Evolutionary conservation across 2,888 invertebrate genomes (phyloP).

Genomic region (Oscheius sp.): DNA sequence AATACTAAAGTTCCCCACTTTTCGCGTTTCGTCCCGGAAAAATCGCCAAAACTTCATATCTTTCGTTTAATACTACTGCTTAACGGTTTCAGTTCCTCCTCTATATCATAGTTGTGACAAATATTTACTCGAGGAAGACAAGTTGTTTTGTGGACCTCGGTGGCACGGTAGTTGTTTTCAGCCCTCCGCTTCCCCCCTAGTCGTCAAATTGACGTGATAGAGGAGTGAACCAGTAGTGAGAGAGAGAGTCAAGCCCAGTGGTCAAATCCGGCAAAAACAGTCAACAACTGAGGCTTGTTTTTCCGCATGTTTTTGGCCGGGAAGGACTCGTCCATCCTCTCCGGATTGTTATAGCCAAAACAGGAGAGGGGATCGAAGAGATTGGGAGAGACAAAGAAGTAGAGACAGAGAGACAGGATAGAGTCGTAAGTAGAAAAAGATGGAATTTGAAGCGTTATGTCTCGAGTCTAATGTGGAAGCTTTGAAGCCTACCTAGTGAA

Average conservation of each 20-base stretch:
- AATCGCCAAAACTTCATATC: too few species aligned
- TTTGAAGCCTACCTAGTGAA: too few species aligned
- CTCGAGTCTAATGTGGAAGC: too few species aligned
- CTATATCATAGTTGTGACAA: constrained; percentile 1
- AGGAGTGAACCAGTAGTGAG: constrained; percentile 14
- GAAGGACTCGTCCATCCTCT: too few species aligned
- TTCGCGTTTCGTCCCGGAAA: background rate
- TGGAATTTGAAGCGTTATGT: too few species aligned
- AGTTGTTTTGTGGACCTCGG: constrained; percentile 11
- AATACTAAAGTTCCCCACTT: background rate
- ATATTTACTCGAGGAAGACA: constrained; percentile 19
- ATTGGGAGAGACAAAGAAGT: background rate
- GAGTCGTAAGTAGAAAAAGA: background rate
- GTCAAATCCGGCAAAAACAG: constrained; percentile 37
- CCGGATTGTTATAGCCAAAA: too few species aligned
- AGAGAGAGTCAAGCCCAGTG: constrained; percentile 27
- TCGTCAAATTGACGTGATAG: constrained; percentile 2
- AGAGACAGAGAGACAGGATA: background rate
- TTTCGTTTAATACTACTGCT: too few species aligned
- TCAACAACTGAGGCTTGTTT: constrained; percentile 7
- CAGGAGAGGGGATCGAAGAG: too few species aligned
- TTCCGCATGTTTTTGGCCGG: background rate
- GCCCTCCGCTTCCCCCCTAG: too few species aligned
- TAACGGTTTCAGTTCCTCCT: too few species aligned
- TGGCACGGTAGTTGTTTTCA: background rate